phyloP scores from a whole-genome alignment of 2,888 invertebrate genomes.

The Synanthedon myopaeformis region DNA sequence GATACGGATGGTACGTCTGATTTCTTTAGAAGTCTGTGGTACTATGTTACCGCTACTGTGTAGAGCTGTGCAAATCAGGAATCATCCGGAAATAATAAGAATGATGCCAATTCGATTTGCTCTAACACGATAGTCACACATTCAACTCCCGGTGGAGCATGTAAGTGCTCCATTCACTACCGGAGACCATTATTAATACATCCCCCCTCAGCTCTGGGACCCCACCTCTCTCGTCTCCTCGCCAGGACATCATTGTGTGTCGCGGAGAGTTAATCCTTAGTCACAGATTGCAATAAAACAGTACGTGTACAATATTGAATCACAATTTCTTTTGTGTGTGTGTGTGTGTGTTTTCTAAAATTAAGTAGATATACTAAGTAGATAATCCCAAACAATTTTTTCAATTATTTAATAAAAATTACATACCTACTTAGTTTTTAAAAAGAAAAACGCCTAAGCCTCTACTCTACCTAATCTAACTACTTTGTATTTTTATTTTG shows the following conservation, averaged over 20 bases:
- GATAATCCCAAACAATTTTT: too few relatives aligned
- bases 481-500: too few relatives aligned
- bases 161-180: constrained; percentile 66
- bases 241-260: constrained; percentile 54
- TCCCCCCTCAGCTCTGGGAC: constrained; percentile 11
- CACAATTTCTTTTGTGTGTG: too few relatives aligned
- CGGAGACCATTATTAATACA: constrained; percentile 64
- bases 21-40: neutral
- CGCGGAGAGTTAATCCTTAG: constrained; percentile 58
- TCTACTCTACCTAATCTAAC: too few relatives aligned
- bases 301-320: neutral
- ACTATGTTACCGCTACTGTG: neutral
- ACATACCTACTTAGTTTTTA: too few relatives aligned
- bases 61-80: constrained; percentile 19
- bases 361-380: too few relatives aligned
- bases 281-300: neutral
- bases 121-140: constrained; percentile 65
- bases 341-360: too few relatives aligned
- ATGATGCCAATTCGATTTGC: constrained; percentile 63
- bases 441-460: too few relatives aligned
- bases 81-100: constrained; percentile 3
- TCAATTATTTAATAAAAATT: too few relatives aligned
- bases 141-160: constrained; percentile 61
- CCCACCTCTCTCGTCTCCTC: constrained; percentile 47
- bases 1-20: too few relatives aligned